Base-by-base conservation (phyloP, 2,113 vertebrate genomes). In the Platysternon megacephalum region DNA sequence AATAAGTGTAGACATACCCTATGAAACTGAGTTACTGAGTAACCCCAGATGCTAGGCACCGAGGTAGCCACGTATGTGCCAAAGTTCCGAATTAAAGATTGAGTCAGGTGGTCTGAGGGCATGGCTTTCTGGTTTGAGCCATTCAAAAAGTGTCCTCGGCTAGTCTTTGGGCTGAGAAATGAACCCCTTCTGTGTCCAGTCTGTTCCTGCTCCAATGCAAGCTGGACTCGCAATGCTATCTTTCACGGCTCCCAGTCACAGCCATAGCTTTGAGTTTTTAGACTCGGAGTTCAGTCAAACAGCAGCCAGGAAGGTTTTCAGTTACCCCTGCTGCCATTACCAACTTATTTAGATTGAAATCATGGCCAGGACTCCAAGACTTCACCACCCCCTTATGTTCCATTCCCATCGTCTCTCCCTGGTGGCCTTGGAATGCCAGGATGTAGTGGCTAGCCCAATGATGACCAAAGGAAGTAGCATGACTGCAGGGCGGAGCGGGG, bases 101-200 rank as follows among this genome's bases (percentile, higher is more conserved):
- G 61, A 5, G 8, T 72, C 29, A 32, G 0, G 1, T 48, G 86
- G 94, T 89, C 93, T 80, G 65, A 93, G 91, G 85, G 90, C 0
- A 3, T 35, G 81, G 78, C 0, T 6, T 51, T 78, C 39, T 19
- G 26, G 74, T 4, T 82, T 91, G 88, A 35, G 82, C 85, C 95
- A 96, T 97, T 96, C 95, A 92, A 78, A 90, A 97, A 88, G 94
- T 97, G 95, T 93, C 96, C 94, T 94, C 92, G 95, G 94, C 93
- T 96, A 96, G 96, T 74, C 81, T 97, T 84, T 0, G 1, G 61
- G 42, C 90, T 91, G 80, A 39, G 85, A 17, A 0, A 0, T 49
- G 61, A 90, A 65, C 49, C 39, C 4, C 51, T 28, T 21, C 72
- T 58, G 11, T 65, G 55, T 46, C 88, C 88, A 48, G 22, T 55